Percentiles rank a stretch among this genome's conserved stretches.
Conservation (phyloP, 92 coral and sea anemone genomes). For the Bergia sp. region DNA sequence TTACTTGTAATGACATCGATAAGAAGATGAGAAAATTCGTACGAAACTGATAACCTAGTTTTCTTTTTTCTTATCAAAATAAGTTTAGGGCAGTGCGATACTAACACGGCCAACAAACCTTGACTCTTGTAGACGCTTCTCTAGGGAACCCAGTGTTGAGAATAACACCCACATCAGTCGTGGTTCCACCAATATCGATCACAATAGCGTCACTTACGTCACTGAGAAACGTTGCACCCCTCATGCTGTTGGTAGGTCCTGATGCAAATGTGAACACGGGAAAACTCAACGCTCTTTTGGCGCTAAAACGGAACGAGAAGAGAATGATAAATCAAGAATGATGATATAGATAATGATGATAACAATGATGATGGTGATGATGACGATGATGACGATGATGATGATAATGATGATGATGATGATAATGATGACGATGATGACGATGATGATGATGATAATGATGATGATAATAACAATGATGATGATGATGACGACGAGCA, state of each 20-base stretch:
- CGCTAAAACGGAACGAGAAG: slow-evolving; percentile 47
- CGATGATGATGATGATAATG: no score
- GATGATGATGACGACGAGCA: neutral
- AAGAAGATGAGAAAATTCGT: no score
- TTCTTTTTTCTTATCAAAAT: no score
- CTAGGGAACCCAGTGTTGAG: slow-evolving; percentile 87
- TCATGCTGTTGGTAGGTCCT: slow-evolving; percentile 98
- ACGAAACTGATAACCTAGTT: no score
- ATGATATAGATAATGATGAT: no score
- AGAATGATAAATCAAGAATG: no score
- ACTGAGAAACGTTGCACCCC: slow-evolving; percentile 93
- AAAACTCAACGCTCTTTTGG: slow-evolving; percentile 66
- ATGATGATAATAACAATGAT: no score
- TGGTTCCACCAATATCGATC: slow-evolving; percentile 95
- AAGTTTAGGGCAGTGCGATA: neutral
- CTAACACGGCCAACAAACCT: slow-evolving; percentile 48
- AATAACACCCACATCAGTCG: slow-evolving; percentile 86
- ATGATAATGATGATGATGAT: no score
- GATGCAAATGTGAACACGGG: slow-evolving; percentile 96
- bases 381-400: no score
- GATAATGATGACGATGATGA: no score
- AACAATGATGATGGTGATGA: no score
- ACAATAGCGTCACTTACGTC: slow-evolving; percentile 87
- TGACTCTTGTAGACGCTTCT: slow-evolving; percentile 88
- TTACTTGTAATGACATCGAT: no score